Conservation (phyloP, 2,797 vertebrate genomes). For the Danio kyathit region DNA sequence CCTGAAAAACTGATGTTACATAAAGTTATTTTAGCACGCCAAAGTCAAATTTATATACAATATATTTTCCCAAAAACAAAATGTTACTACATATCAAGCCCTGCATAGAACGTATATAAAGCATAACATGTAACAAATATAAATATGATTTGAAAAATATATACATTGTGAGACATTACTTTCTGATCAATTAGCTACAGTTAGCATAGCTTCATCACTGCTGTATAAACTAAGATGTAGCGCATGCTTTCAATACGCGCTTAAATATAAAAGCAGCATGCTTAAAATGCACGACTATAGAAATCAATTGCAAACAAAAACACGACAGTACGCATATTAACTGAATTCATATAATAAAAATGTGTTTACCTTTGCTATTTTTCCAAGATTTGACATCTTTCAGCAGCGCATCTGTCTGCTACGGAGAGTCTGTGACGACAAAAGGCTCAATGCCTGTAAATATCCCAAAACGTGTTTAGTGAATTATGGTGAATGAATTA, state of each 20-base stretch:
- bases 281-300: neutral
- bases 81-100: too few species aligned
- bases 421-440: slow-evolving; percentile 62
- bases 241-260: neutral
- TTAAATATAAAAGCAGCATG: neutral
- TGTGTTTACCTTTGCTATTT: slow-evolving; percentile 63
- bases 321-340: too few species aligned
- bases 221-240: neutral
- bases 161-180: too few species aligned
- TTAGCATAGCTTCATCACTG: slow-evolving; percentile 24
- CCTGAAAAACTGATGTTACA: too few species aligned
- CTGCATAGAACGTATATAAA: too few species aligned
- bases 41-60: too few species aligned
- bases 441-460: neutral
- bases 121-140: too few species aligned
- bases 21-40: too few species aligned
- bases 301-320: neutral
- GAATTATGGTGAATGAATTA: neutral
- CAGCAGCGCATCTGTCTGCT: slow-evolving; percentile 50
- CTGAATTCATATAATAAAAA: neutral
- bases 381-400: slow-evolving; percentile 64
- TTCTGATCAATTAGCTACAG: neutral
- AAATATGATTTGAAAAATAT: too few species aligned
- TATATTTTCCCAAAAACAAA: too few species aligned
- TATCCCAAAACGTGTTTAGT: neutral